A percentile compares a stretch with the other conserved stretches of the same genome.
Evolutionary conservation across 2,888 invertebrate species (phyloP).

Genomic region (Epistrophe eligans): DNA sequence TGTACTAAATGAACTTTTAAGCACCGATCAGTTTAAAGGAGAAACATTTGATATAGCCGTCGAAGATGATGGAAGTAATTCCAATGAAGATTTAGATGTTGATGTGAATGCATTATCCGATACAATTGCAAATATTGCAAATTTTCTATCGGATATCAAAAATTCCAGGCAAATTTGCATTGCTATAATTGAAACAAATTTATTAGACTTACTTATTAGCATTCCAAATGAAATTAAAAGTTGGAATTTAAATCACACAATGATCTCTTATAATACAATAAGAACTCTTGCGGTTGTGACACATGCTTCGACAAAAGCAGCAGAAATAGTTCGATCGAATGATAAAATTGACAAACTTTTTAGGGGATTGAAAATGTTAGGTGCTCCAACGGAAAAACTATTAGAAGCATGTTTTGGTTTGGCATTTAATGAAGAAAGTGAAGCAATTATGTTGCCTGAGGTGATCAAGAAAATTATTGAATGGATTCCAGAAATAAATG

Average conservation of each 20-base stretch:
- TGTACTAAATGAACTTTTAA: conserved; percentile 81
- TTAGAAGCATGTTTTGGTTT: conserved; percentile 84
- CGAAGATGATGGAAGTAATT: conserved; percentile 77
- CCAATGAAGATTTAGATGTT: conserved; percentile 78
- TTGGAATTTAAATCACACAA: conserved; percentile 81
- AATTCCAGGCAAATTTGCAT: conserved; percentile 80
- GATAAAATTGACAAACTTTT: conserved; percentile 81
- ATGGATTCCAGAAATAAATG: conserved; percentile 85
- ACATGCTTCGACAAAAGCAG: conserved; percentile 78
- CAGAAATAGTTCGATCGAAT: conserved; percentile 78
- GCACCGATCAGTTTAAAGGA: conserved; percentile 81
- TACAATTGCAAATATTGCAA: conserved; percentile 82
- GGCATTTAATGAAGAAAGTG: conserved; percentile 82
- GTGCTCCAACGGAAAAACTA: conserved; percentile 84
- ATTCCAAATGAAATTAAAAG: conserved; percentile 82
- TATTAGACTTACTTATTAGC: conserved; percentile 82
- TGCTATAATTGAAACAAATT: conserved; percentile 83
- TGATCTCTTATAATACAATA: conserved; percentile 80
- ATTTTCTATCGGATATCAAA: conserved; percentile 79
- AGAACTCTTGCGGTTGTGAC: conserved; percentile 80
- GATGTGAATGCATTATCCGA: conserved; percentile 82
- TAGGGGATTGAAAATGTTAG: conserved; percentile 82
- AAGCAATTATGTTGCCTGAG: conserved; percentile 83
- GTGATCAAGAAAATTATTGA: conserved; percentile 84
- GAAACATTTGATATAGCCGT: conserved; percentile 81